A percentile compares a stretch with the other conserved stretches of the same genome.
Evolutionary conservation across 2,797 vertebrate species (phyloP).

Genomic region (Sebastolobus alascanus): DNA sequence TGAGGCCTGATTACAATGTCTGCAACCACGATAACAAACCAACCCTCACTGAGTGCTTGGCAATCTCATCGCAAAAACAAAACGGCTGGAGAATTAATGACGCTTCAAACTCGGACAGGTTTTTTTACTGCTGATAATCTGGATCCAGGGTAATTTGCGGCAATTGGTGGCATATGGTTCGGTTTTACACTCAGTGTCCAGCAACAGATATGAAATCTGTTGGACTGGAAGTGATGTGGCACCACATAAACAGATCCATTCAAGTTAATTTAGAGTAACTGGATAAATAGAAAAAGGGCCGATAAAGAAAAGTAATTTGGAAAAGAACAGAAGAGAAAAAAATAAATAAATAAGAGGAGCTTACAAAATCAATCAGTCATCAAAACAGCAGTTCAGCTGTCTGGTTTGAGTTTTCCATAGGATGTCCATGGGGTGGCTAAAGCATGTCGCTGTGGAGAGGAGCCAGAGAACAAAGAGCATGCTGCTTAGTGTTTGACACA

Average conservation of each 20-base stretch:
- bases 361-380: conserved; percentile 51
- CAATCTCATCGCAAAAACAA: conserved; percentile 76
- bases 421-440: conserved; percentile 66
- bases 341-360: neutral
- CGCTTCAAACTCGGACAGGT: conserved; percentile 81
- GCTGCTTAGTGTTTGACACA: conserved; percentile 81
- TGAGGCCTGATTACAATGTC: conserved; percentile 86
- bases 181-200: conserved; percentile 71
- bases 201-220: conserved; percentile 81
- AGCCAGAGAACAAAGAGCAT: conserved; percentile 69
- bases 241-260: conserved; percentile 45
- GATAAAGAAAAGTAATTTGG: conserved; percentile 1
- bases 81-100: conserved; percentile 85
- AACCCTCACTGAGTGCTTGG: conserved; percentile 75
- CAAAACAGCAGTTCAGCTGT: conserved; percentile 61
- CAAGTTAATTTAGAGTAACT: conserved; percentile 48
- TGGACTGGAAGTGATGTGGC: conserved; percentile 51
- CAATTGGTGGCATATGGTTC: conserved; percentile 84
- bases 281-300: conserved; percentile 28
- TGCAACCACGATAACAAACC: conserved; percentile 83
- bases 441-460: conserved; percentile 67
- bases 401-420: conserved; percentile 55
- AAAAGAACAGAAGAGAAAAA: neutral
- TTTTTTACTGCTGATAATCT: conserved; percentile 84
- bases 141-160: conserved; percentile 78